phyloP scores from a whole-genome alignment of 2,888 invertebrate genomes.

The Hemithea aestivaria region DNA sequence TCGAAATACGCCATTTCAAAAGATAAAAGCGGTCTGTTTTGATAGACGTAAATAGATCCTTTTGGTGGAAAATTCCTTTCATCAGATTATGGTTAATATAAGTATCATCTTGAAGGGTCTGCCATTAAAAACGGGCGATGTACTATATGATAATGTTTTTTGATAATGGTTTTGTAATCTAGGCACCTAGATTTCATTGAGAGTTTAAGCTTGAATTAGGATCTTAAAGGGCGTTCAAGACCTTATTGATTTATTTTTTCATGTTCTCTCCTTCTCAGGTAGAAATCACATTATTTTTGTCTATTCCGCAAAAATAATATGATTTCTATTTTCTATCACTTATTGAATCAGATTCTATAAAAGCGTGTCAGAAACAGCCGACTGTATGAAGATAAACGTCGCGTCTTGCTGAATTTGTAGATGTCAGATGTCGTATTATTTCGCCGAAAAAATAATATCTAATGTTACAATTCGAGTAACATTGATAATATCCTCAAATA shows the following conservation, averaged over 20 bases:
- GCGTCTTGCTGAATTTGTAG: slow-evolving; percentile 44
- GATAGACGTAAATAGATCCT: slow-evolving; percentile 51
- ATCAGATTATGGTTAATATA: slow-evolving; percentile 37
- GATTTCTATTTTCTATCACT: slow-evolving; percentile 21
- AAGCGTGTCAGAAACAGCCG: slow-evolving; percentile 38
- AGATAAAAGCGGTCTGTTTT: slow-evolving; percentile 49
- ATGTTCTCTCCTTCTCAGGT: no score
- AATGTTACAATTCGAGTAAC: slow-evolving; percentile 32
- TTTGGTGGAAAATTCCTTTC: slow-evolving; percentile 44
- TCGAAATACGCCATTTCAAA: slow-evolving; percentile 42
- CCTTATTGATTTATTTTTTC: no score
- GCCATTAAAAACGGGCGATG: slow-evolving; percentile 37
- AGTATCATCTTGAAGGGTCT: slow-evolving; percentile 37
- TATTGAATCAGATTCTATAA: slow-evolving; percentile 28
- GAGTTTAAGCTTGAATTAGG: no score
- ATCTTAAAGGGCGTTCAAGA: no score
- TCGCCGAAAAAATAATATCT: slow-evolving; percentile 24
- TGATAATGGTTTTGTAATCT: no score
- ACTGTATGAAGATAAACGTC: slow-evolving; percentile 46
- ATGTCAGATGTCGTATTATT: slow-evolving; percentile 33
- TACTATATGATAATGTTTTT: slow-evolving; percentile 35
- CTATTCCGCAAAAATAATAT: no score
- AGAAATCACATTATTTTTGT: no score
- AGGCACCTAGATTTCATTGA: no score
- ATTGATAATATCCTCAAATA: no score